Conservation (phyloP, 2,888 invertebrate species). For the Drosophila algonquin region DNA sequence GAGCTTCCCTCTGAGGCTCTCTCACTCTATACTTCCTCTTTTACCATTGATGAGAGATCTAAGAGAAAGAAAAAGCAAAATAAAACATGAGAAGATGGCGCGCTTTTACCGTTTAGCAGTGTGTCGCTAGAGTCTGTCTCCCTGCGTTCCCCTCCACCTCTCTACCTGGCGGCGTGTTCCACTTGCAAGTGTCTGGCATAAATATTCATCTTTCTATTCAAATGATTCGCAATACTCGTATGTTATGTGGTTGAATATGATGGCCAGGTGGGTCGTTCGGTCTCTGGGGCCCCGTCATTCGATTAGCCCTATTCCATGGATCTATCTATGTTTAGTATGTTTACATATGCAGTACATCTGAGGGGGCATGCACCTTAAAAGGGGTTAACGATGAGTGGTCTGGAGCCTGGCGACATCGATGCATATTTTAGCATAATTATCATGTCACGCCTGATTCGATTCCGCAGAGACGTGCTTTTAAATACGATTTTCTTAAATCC, state of each 20-base stretch:
- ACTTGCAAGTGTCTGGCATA: constrained; percentile 55
- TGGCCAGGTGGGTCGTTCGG: constrained; percentile 22
- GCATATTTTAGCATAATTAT: constrained; percentile 38
- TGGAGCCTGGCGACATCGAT: constrained; percentile 17
- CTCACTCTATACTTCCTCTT: too few relatives aligned
- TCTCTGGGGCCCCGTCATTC: constrained; percentile 20
- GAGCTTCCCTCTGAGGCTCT: neutral
- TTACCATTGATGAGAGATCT: neutral
- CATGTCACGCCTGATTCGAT: neutral
- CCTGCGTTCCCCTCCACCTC: neutral
- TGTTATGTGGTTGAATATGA: constrained; percentile 31
- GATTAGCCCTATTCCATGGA: constrained; percentile 29
- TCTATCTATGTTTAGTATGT: constrained; percentile 9
- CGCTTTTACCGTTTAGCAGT: constrained; percentile 42
- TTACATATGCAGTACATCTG: constrained; percentile 4
- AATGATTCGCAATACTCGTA: constrained; percentile 51
- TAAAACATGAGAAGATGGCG: constrained; percentile 28
- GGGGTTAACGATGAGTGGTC: constrained; percentile 57
- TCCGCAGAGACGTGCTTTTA: constrained; percentile 1
- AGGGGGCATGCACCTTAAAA: constrained; percentile 31
- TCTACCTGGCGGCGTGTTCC: constrained; percentile 9
- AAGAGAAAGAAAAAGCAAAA: constrained; percentile 6
- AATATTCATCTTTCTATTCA: constrained; percentile 75
- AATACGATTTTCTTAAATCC: neutral
- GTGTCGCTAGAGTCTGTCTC: constrained; percentile 8